These are phyloP conservation scores for Drosophila prosaltans DNA, from an alignment of 1,140 invertebrate genomes.

Conservation along the genomic window DNA sequence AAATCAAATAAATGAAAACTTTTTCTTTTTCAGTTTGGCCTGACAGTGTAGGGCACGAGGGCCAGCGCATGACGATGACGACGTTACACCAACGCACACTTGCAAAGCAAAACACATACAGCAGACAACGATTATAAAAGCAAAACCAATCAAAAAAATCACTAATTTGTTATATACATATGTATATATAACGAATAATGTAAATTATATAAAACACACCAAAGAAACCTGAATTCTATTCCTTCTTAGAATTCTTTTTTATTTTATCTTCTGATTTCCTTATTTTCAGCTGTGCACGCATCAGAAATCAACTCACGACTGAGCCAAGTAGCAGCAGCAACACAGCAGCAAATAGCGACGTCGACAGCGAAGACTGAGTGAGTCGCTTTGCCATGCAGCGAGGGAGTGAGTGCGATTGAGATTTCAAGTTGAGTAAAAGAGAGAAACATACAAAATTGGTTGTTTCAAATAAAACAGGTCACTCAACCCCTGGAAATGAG, in stretches of 20 bases:
- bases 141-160: constrained; percentile 46
- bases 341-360: constrained; percentile 30
- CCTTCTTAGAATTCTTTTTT: constrained; percentile 31
- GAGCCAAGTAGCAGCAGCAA: constrained; percentile 31
- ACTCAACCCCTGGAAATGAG: constrained; percentile 74
- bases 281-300: constrained; percentile 70
- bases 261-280: constrained; percentile 10
- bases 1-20: constrained; percentile 1
- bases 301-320: constrained; percentile 71
- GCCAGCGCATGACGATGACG: constrained; percentile 72
- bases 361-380: constrained; percentile 28
- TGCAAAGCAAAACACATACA: constrained; percentile 15
- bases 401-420: background rate
- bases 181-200: constrained; percentile 53
- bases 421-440: background rate
- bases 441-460: constrained; percentile 36
- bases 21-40: constrained; percentile 13
- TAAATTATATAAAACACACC: constrained; percentile 58
- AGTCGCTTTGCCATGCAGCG: background rate
- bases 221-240: constrained; percentile 47
- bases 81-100: constrained; percentile 51
- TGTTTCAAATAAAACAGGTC: constrained; percentile 55
- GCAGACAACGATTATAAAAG: constrained; percentile 27
- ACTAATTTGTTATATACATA: constrained; percentile 31
- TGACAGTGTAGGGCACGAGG: constrained; percentile 71